Evolutionary conservation across 2,888 invertebrate species (phyloP).

Genomic region (Drosophila flavopinicola): DNA sequence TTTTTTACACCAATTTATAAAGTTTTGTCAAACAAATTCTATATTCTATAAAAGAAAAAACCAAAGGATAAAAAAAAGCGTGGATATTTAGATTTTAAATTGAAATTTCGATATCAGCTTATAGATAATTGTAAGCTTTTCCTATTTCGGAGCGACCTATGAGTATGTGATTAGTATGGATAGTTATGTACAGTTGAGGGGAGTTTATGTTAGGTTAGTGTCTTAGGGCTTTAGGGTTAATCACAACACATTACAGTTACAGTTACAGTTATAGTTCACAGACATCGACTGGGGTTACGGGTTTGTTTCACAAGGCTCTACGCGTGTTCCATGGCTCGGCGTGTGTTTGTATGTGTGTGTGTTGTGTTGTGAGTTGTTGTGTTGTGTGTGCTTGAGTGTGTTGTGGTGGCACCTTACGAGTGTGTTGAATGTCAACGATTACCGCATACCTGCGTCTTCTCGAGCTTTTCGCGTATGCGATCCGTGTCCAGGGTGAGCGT

Average conservation of each 20-base stretch:
- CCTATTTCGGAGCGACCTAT: not conserved
- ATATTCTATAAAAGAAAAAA: no score
- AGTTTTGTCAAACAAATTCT: no score
- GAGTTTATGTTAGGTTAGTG: not conserved
- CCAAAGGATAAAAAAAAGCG: no score
- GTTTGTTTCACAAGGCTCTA: slow-evolving; percentile 41
- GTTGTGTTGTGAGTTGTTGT: slow-evolving; percentile 11
- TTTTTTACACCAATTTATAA: no score
- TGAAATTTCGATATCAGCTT: no score
- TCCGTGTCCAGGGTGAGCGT: slow-evolving; percentile 93
- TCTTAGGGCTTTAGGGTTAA: slow-evolving; percentile 11
- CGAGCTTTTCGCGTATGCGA: slow-evolving; percentile 93
- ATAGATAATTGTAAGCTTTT: no score
- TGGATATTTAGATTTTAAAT: no score
- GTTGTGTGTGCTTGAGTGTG: slow-evolving; percentile 2
- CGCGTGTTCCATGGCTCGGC: slow-evolving; percentile 39
- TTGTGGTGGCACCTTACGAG: slow-evolving; percentile 20
- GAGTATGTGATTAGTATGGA: slow-evolving; percentile 5
- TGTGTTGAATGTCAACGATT: slow-evolving; percentile 17
- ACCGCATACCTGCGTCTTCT: slow-evolving; percentile 91
- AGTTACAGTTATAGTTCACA: slow-evolving; percentile 61
- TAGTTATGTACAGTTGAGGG: slow-evolving; percentile 42
- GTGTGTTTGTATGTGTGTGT: slow-evolving; percentile 14
- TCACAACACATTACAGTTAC: slow-evolving; percentile 68
- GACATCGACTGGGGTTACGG: slow-evolving; percentile 53